Base-by-base conservation (phyloP, 2,797 vertebrate species). In the Dermochelys coriacea region DNA sequence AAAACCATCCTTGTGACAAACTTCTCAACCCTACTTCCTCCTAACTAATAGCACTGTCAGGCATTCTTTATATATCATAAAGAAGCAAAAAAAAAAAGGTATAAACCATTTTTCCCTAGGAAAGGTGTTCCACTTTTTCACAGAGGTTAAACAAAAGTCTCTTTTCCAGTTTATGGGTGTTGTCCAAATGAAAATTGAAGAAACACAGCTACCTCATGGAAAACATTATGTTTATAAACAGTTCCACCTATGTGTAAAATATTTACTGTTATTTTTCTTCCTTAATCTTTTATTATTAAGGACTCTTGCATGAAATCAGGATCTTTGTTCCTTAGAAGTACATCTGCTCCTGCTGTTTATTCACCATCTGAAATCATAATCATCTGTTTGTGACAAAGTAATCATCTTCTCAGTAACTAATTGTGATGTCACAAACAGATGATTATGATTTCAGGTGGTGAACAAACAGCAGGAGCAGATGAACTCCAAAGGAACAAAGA, bases 331-430 rank as follows among this genome's bases (percentile, higher is more conserved):
- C 96, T 96, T 34, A 23, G 91, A 82, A 96, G 68, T 95, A 96
- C 97, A 98, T 97, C 97, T 97, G 97, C 82, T 97, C 97, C 97
- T 97, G 97, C 97, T 98, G 97, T 95, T 97, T 96, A 84, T 96
- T 96, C 95, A 96, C 97, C 97, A 98, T 96, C 97, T 97, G 97
- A 98, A 98, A 98, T 97, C 97, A 98, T 97, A 98, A 96, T 91
- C 93, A 83, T 96, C 96, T 97, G 92, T 96, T 97, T 94, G 95
- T 96, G 97, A 98, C 96, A 97, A 96, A 95, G 96, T 95, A 97
- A 95, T 97, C 96, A 97, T 95, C 95, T 96, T 96, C 95, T 96
- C 85, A 94, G 96, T 96, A 94, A 93, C 96, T 97, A 91, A 96
- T 96, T 95, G 94, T 95, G 90, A 96, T 97, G 97, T 98, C 94